Evolutionary conservation across 92 coral and sea anemone species (phyloP), one percentile per base, ranked within the genome.

Genomic region (Palythoa caribaeorum): DNA sequence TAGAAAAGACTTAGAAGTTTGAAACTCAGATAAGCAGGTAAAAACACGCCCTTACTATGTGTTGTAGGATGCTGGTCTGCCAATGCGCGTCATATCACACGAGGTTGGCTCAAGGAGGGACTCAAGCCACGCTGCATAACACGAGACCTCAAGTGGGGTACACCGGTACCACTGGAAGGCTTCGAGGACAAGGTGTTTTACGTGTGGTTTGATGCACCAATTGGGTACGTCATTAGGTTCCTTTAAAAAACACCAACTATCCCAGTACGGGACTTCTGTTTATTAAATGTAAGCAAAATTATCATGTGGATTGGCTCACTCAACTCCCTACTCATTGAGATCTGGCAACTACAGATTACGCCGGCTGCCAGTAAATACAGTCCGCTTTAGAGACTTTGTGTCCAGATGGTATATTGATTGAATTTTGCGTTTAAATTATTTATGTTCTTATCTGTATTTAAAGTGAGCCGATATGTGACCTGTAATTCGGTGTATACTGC

Each of bases 181-280:
- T 97, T 89, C 92, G 91, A 96, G 84, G 99, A 97, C 80, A 97
- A 97, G 80, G 99, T 97, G 81, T 97, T 97, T 63, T 97, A 97
- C 79, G 99, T 97, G 37, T 97, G 99, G 99, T 97, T 97, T 78
- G 99, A 97, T 80, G 99, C 99, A 10, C 99, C 99, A 52, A 97
- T 97, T 16, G 99, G 99, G 99, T 97, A 71, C 85, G 98, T 28
- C 70, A 63, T 1, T 5, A 63, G 28, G 70, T n/a, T 73, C 15
- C 21, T 40, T 17, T 13, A 3, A 44, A 74, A 35, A 5, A 2
- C 6, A 16, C 59, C 52, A 16, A 62, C 8, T 17, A 3, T 17
- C 70, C 7, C 37, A 10, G 70, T 8, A 63, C 37, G 9, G 28
- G 28, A n/a, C 9, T 35, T 63, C 9, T 63, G 0, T 37, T 17